Base-by-base conservation (phyloP, 2,888 invertebrate species). In the Agrotis puta region DNA sequence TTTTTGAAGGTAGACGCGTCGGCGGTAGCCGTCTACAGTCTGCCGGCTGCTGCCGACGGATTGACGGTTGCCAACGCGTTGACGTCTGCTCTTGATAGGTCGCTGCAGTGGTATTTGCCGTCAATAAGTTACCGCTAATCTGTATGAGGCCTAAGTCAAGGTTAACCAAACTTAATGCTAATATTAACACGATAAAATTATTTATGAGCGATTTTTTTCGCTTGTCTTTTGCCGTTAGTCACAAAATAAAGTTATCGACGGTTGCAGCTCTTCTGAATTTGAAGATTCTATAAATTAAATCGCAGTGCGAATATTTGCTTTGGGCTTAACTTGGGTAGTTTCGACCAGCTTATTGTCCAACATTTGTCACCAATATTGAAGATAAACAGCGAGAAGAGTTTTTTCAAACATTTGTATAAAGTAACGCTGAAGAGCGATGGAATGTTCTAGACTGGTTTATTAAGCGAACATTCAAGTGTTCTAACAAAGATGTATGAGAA, bases 361-460 rank as follows among this genome's bases (percentile, higher is more conserved):
- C 11, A 53, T 62, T 20, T 82, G 51, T 58, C 67, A 39, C 82
- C 62, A 61, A 77, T 48, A 62, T 47, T 51, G 39, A n/a, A 72
- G 61, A 53, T 24, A 20, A 50, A 33, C 11, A 24, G 27, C 57
- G 54, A 61, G 57, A 54, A 62, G 62, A 33, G 58, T 70, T 61
- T 65, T n/a, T 22, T 27, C 22, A 57, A 68, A 68, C 48, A 43
- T 56, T 64, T 57, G 62, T 45, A 63, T 47, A 27, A 56, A 53
- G 33, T 62, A 58, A 58, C 51, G 16, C 61, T 27, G 50, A 16
- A 27, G 6, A 18, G 68, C 45, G 22, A 57, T 33, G n/a, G 59
- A 64, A 77, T 70, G 66, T 80, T 82, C 72, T 67, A 70, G 83
- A 78, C 82, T 82, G 82, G 48, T 78, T 65, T 64, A 66, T 65